Evolutionary conservation across 2,888 invertebrate species (phyloP), one percentile per base, ranked within the genome.

Genomic region (Colostygia pectinataria): DNA sequence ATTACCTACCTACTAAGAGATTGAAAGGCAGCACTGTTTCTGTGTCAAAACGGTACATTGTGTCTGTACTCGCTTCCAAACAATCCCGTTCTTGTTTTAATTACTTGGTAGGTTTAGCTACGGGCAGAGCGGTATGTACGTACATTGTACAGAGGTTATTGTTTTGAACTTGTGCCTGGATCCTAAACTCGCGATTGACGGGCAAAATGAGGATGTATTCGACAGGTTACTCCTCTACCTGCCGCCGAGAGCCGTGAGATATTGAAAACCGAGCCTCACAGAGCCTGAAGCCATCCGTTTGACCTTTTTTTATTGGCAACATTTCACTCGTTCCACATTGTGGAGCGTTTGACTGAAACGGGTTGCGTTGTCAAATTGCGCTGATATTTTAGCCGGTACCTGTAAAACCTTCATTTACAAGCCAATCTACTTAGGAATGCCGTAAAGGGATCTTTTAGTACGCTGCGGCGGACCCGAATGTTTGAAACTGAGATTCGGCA

Each of bases 231-330:
- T 64, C 68, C 67, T 69, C 71, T 70, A 71, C 67, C 73, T 76
- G 73, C 71, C 68, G 66, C 63, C 62, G 71, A 45, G 29, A 41
- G 40, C 68, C 75, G 76, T 81, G 80, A 83, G 83, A 87, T 86
- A 87, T 87, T 86, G 83, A 85, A 84, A 86, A 83, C 81, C 76
- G 77, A 72, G 77, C 77, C 72, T 65, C 82, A 79, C 80, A 73
- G 75, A 73, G 77, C 79, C 74, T 68, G 58, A 59, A 72, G 79
- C 81, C 66, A 80, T 80, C 69, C 77, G 77, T 81, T 81, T 80
- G 84, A 84, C 83, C 85, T 83, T 85, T 84, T 61, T 85, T 84
- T 83, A 83, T 83, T 81, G 82, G 80, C 76, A 80, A 83, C 83
- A 85, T 87, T 84, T 85, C 82, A 86, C 83, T 80, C 76, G 82